A percentile compares a stretch with the other conserved stretches of the same genome.
Evolutionary conservation across 2,888 invertebrate species (phyloP).

Genomic region (Ichneumoninae sp.): DNA sequence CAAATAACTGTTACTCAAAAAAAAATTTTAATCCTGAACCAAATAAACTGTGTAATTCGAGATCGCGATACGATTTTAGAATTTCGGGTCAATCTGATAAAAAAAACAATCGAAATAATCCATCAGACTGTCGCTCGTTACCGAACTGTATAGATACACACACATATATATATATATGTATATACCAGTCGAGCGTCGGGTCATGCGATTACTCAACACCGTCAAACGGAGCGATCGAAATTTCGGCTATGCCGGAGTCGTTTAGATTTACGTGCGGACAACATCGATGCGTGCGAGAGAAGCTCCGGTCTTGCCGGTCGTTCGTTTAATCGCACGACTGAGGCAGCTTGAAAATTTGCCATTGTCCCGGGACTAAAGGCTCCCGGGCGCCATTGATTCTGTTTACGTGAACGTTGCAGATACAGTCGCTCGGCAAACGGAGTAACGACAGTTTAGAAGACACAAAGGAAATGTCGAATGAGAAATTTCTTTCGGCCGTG

Average conservation of each 20-base stretch:
- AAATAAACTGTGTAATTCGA: background rate
- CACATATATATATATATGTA: slow-evolving; percentile 21
- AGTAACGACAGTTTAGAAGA: slow-evolving; percentile 13
- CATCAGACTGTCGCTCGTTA: slow-evolving; percentile 29
- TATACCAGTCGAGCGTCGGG: slow-evolving; percentile 6
- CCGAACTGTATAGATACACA: slow-evolving; percentile 10
- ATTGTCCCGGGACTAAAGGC: background rate
- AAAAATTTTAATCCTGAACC: background rate
- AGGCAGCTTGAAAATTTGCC: slow-evolving; percentile 3
- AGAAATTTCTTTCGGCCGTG: background rate
- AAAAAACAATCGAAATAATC: slow-evolving; percentile 40
- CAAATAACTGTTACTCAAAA: background rate
- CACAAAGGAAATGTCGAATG: too few species aligned
- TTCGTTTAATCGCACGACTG: slow-evolving; percentile 14
- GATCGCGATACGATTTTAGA: background rate
- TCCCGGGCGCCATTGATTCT: slow-evolving; percentile 41
- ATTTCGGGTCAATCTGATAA: slow-evolving; percentile 20
- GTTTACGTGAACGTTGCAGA: slow-evolving; percentile 60
- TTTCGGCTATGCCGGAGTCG: background rate
- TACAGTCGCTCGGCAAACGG: slow-evolving; percentile 11
- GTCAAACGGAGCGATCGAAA: slow-evolving; percentile 17
- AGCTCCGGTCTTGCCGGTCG: slow-evolving; percentile 13
- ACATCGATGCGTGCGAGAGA: background rate
- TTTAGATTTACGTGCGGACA: background rate
- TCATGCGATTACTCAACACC: slow-evolving; percentile 55